Evolutionary conservation across 2,113 vertebrate genomes (phyloP).

Genomic region (Hystrix cristata): DNA sequence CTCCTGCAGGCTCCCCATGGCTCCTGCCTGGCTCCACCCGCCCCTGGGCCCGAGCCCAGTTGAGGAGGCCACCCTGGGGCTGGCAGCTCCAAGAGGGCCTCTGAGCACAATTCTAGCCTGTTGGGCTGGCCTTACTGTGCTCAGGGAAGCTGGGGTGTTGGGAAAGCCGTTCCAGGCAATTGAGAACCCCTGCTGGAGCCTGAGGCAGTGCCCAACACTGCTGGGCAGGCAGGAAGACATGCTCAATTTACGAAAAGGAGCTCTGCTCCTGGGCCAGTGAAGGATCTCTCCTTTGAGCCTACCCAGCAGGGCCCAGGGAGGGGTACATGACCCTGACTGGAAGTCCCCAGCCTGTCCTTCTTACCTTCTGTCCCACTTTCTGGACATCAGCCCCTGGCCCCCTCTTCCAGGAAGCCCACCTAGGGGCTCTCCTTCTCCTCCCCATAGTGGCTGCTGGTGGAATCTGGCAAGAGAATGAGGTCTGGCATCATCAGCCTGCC

Average conservation of each 20-base stretch:
- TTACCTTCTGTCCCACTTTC: neutral
- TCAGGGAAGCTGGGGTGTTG: slow-evolving; percentile 66
- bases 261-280: neutral
- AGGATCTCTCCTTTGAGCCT: neutral
- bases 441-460: neutral
- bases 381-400: neutral
- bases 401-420: neutral
- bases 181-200: slow-evolving; percentile 75
- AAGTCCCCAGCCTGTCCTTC: neutral
- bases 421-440: neutral
- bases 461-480: neutral
- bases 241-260: neutral
- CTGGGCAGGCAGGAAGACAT: slow-evolving; percentile 6
- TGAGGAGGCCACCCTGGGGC: slow-evolving; percentile 19
- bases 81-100: neutral
- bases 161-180: slow-evolving; percentile 55
- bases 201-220: slow-evolving; percentile 65
- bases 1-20: slow-evolving; percentile 18
- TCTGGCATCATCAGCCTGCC: neutral
- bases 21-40: slow-evolving; percentile 66
- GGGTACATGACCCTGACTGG: no score
- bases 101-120: slow-evolving; percentile 21
- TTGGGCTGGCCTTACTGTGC: neutral
- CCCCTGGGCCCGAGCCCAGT: neutral
- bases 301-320: neutral